A percentile compares a stretch with the other conserved stretches of the same genome.
These are phyloP conservation scores for Lithobius niger DNA, from an alignment of 1,140 invertebrate species.

Conservation along the genomic window DNA sequence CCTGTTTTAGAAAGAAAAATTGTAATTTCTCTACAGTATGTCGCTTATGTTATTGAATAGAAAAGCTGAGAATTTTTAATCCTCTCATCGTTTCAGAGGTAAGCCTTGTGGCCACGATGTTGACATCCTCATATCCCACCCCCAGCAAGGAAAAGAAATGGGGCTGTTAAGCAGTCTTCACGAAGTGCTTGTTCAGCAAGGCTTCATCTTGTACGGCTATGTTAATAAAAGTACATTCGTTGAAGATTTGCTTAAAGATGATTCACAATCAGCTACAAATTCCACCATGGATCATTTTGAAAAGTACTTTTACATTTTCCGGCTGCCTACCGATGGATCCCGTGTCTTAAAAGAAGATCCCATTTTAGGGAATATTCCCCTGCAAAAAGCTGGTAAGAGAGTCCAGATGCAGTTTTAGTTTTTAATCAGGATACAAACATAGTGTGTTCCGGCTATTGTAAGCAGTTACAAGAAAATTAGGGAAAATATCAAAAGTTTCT, in stretches of 20 bases:
- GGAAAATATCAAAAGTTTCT: background rate
- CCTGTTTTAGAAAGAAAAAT: too few species aligned
- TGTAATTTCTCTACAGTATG: too few species aligned
- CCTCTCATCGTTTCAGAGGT: conserved; percentile 2
- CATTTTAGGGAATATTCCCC: background rate
- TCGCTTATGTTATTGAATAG: too few species aligned
- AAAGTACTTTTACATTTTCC: conserved; percentile 4
- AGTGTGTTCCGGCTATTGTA: background rate
- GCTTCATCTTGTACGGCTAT: background rate
- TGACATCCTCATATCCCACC: conserved; percentile 1
- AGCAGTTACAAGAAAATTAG: background rate
- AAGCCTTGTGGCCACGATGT: background rate
- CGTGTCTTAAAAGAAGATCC: too few species aligned
- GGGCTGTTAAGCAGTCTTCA: background rate
- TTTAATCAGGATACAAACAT: background rate
- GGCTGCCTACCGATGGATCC: background rate
- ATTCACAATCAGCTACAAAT: background rate
- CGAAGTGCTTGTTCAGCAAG: background rate
- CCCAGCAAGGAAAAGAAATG: background rate
- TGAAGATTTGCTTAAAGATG: background rate
- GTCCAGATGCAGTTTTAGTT: background rate
- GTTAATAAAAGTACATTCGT: background rate
- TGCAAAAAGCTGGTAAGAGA: background rate
- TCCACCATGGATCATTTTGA: conserved; percentile 3
- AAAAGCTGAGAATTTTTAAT: too few species aligned